A percentile compares a stretch with the other conserved stretches of the same genome.
These are phyloP conservation scores for Tauraco hartlaubi DNA, from an alignment of 2,797 vertebrate genomes.

Conservation along the genomic window DNA sequence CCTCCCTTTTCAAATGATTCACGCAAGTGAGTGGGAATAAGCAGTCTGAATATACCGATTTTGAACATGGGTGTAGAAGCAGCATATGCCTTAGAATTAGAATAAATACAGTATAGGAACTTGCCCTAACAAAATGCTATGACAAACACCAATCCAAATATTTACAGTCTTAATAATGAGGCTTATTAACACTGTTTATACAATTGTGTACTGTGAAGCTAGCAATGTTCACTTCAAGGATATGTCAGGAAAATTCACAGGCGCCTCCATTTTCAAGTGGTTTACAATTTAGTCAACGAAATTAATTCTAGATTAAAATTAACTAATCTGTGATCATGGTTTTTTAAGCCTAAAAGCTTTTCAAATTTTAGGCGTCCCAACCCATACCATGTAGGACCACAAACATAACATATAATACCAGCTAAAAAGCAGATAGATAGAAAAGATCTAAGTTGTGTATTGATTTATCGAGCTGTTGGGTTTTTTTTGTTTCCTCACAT, in stretches of 20 bases:
- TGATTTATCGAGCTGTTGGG: background rate
- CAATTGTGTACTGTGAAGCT: constrained; percentile 3
- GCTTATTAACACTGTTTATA: constrained; percentile 22
- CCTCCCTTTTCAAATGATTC: constrained; percentile 35
- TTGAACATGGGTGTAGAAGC: constrained; percentile 30
- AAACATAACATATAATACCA: background rate
- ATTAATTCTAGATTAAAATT: constrained; percentile 25
- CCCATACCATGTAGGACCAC: background rate
- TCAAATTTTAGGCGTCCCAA: background rate
- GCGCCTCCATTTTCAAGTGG: constrained; percentile 24
- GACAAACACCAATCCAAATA: constrained; percentile 20
- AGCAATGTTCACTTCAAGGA: background rate
- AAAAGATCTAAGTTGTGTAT: background rate
- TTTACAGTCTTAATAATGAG: constrained; percentile 24
- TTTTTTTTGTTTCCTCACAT: background rate
- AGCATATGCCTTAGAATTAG: background rate
- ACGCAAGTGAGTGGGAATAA: constrained; percentile 2
- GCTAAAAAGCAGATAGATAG: background rate
- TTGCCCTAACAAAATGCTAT: background rate
- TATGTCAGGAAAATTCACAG: background rate
- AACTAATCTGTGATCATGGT: accelerated
- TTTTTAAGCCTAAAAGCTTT: background rate
- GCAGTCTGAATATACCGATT: background rate
- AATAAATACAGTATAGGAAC: background rate
- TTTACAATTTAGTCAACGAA: constrained; percentile 33